Evolutionary conservation across 2,888 invertebrate species (phyloP).

Genomic region (Icerya purchasi): DNA sequence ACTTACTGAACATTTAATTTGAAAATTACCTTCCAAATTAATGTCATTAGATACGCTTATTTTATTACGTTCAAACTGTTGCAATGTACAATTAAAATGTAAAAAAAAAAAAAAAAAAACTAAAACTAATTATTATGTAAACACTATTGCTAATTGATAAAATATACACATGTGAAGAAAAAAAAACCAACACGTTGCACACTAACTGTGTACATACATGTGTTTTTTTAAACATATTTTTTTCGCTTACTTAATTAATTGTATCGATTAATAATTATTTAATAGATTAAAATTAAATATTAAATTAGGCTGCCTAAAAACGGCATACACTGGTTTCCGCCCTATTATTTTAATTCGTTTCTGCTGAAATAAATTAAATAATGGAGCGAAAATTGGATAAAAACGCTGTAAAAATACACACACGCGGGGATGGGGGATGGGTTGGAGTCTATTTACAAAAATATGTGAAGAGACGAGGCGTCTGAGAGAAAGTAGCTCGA

Average conservation of each 20-base stretch:
- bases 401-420: too few species aligned
- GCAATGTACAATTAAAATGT: too few species aligned
- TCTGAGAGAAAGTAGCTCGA: neutral
- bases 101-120: too few species aligned
- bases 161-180: too few species aligned
- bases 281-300: neutral
- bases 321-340: constrained; percentile 18
- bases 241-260: neutral
- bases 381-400: neutral
- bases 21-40: constrained; percentile 33
- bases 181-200: too few species aligned
- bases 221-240: neutral
- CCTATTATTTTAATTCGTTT: neutral
- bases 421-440: too few species aligned
- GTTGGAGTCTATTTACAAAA: too few species aligned
- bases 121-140: too few species aligned
- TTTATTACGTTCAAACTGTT: too few species aligned
- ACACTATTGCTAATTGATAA: too few species aligned
- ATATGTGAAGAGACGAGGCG: too few species aligned
- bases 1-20: constrained; percentile 14
- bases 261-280: neutral
- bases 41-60: too few species aligned
- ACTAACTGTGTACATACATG: neutral
- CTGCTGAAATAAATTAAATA: neutral
- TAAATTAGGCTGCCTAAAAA: neutral